Evolutionary conservation across 1,140 invertebrate species (phyloP), one percentile per base, ranked within the genome.

Genomic region (Samia ricini): DNA sequence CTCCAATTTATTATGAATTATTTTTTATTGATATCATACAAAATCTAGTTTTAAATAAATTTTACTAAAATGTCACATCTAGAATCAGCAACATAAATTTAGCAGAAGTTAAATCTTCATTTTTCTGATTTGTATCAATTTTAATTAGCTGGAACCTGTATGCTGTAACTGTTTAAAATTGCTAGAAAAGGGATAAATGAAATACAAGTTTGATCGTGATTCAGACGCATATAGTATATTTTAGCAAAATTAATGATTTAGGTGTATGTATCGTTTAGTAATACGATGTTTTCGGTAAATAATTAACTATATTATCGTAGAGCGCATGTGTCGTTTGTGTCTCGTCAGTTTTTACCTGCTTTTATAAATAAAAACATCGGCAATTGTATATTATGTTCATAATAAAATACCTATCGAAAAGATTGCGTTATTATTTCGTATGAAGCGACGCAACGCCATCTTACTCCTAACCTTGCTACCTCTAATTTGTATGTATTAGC

Each of bases 321-420:
- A 76, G 84, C 22, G 51, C 20, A 52, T 85, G 81, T 57, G 26
- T 56, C 52, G 50, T 82, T 79, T 75, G 80, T 85, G 83, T 84
- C 74, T 77, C 74, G 74, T 86, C 82, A 75, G 76, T 89, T 89
- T 89, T 78, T 88, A 87, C 79, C 74, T 73, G 87, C 87, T 89
- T 89, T 89, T 89, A 83, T 89, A 88, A 85, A 82, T 87, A 86
- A n/a, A n/a, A 88, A 89, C 78, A 76, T 82, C 81, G 76, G 77
- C 84, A 83, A n/a, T 81, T 89, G 87, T 89, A 89, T 89, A 89
- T 88, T 89, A 89, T 83, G 85, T 89, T 89, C 80, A 88, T 88
- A 89, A 81, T 89, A 88, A 88, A 89, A 74, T 69, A 85, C 77
- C 71, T 85, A 83, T 83, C 74, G 69, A 74, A 82, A 69, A 33